Evolutionary conservation across 92 coral and sea anemone species (phyloP), one percentile per base, ranked within the genome.

Genomic region (Zoanthus solanderi): DNA sequence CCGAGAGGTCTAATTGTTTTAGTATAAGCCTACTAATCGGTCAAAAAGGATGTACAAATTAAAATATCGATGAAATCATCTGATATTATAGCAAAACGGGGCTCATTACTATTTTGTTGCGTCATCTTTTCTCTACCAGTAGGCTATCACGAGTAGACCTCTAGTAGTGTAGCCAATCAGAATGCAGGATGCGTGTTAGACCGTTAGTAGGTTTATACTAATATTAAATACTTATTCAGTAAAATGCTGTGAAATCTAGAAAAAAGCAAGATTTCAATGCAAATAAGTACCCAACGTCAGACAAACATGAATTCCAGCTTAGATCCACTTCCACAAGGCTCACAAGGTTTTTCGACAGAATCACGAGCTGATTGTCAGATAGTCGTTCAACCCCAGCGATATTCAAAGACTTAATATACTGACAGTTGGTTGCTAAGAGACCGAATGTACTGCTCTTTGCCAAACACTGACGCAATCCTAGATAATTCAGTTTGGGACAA

Each of bases 301-400:
- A 85, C 76, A 95, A 50, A 83, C 84, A 78, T 12, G 92, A 85
- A 87, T 95, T 95, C 98, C 98, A 95, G 68, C 98, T 95, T 46
- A 88, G 69, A 78, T 95, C 98, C 78, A 95, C 84, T 31, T 89
- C 92, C 48, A 69, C 77, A 28, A 95, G 91, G 45, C 79, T 76
- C n/a, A 94, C 93, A 88, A 95, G 88, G 79, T 81, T 87, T 78
- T 88, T 48, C 10, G 93, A 96, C 78, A 95, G 50, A 89, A 88
- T 71, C 23, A 68, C n/a, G 11, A 95, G 90, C 57, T 88, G 76
- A 8, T 76, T 61, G 44, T 95, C 98, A 46, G 93, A 84, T 15
- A 95, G 68, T 5, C 83, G 84, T 54, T 84, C 84, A 42, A 95
- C 80, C 14, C 98, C 96, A 9, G 96, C 93, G n/a, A 95, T 75